These are phyloP conservation scores for Spizaetus ornatus DNA, from an alignment of 2,113 vertebrate genomes.

Conservation along the genomic window DNA sequence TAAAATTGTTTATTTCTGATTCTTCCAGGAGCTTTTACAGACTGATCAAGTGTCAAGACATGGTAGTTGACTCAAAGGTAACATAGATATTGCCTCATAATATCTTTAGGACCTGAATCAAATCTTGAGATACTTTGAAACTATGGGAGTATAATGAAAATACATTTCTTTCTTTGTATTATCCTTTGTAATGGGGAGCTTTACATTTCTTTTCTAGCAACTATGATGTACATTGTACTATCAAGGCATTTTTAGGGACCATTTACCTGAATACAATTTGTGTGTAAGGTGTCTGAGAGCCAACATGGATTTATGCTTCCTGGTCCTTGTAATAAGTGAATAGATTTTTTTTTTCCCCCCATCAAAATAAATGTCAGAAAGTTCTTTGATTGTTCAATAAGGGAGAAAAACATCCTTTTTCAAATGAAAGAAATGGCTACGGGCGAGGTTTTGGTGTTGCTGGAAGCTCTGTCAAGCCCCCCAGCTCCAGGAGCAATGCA, in stretches of 20 bases:
- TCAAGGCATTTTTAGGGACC: conserved; percentile 39
- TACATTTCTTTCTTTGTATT: conserved; percentile 12
- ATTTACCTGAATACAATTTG: conserved; percentile 49
- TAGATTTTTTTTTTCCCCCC: not conserved
- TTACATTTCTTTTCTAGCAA: conserved; percentile 2
- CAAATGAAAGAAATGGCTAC: not conserved
- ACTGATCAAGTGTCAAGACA: conserved; percentile 59
- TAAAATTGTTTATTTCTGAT: conserved; percentile 55
- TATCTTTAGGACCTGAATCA: conserved; percentile 50
- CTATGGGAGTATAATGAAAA: conserved; percentile 63
- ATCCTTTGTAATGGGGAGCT: not conserved
- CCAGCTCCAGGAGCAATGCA: not conserved
- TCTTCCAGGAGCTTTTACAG: conserved; percentile 41
- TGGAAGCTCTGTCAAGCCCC: not conserved
- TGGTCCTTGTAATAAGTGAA: conserved; percentile 28
- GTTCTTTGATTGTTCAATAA: conserved; percentile 28
- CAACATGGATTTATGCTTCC: conserved; percentile 38
- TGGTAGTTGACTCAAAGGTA: conserved; percentile 56
- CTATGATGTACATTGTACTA: conserved; percentile 15
- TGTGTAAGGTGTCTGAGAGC: not conserved
- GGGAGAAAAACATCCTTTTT: not conserved
- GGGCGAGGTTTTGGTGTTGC: not conserved
- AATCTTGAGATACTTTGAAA: conserved; percentile 50
- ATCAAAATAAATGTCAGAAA: conserved; percentile 56
- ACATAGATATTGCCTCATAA: conserved; percentile 41